Base-by-base conservation (phyloP, 1,140 invertebrate genomes). In the Drosophila sp. region DNA sequence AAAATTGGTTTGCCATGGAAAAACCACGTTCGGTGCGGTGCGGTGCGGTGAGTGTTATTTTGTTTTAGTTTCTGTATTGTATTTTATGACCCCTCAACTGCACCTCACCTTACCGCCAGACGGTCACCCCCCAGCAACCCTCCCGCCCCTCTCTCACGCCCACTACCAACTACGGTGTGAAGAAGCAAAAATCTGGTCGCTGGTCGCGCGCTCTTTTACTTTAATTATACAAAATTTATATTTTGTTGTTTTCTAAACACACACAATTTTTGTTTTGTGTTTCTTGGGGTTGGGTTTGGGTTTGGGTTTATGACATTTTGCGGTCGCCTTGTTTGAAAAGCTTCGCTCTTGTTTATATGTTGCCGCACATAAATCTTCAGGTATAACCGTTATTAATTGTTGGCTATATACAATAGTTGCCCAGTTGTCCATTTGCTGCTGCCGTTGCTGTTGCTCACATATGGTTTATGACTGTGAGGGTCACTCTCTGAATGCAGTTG, bases 181-280 rank as follows among this genome's bases (percentile, higher is more conserved):
- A 73, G 57, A 35, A 23, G 32, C 29, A 25, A 23, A 60, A 47
- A 32, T 30, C 27, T 62, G 40, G 32, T 62, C 72, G 62, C 50
- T 66, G 63, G 66, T 70, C 65, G 60, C 60, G 63, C 57, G 66
- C 62, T 86, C 79, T 65, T 72, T 66, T 80, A 66, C 67, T 67
- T 69, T 79, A 86, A 86, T 87, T 87, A 86, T 76, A 82, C 79
- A 76, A 87, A 83, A 83, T 87, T 69, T 50, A 79, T 71, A 54
- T 67, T 23, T 58, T 67, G 61, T 70, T 76, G 47, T 77, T 69
- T 81, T 69, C 56, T 44, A 35, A 61, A 40, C 38, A 61, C 23
- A 67, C 35, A 27, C 56, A 35, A 47, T 70, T 64, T 47, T 30
- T 41, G 29, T 70, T 61, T 76, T 56, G 55, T 38, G 66, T 55